Evolutionary conservation across 2,113 vertebrate genomes (phyloP).

Genomic region (Dipodomys stephensi): DNA sequence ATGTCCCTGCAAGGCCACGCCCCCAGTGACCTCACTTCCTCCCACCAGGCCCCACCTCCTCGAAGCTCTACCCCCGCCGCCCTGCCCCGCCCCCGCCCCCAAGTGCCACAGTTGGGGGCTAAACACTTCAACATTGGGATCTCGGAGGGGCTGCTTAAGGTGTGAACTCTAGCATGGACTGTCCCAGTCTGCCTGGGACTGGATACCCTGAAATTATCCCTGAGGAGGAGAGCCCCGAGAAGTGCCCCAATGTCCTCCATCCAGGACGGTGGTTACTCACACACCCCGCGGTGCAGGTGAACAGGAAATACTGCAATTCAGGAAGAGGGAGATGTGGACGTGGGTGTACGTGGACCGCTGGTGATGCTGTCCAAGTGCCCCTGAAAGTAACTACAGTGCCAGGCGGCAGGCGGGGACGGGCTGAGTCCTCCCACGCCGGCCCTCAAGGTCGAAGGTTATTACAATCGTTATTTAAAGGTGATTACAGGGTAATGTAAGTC

Average conservation of each 20-base stretch:
- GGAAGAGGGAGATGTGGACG: fast-evolving
- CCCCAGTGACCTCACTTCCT: too few species aligned
- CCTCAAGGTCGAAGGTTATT: too few species aligned
- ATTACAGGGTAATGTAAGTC: too few species aligned
- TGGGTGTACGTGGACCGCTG: fast-evolving
- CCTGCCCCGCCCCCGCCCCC: neutral
- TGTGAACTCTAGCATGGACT: neutral
- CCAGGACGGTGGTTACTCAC: neutral
- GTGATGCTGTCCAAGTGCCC: neutral
- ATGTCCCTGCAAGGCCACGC: too few species aligned
- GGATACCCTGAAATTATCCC: too few species aligned
- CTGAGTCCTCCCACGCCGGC: too few species aligned
- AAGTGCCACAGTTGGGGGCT: neutral
- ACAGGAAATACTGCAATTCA: neutral
- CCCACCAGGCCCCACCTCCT: neutral
- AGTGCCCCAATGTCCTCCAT: too few species aligned
- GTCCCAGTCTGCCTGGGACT: neutral
- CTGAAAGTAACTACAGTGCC: neutral
- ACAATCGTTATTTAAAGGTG: too few species aligned
- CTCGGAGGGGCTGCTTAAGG: neutral
- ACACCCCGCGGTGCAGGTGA: neutral
- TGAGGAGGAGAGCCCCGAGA: neutral
- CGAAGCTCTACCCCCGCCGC: neutral
- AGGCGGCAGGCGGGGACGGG: too few species aligned
- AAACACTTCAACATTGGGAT: neutral